Conservation (phyloP, 2,888 invertebrate genomes). For the Dasysyrphus albostriatus region DNA sequence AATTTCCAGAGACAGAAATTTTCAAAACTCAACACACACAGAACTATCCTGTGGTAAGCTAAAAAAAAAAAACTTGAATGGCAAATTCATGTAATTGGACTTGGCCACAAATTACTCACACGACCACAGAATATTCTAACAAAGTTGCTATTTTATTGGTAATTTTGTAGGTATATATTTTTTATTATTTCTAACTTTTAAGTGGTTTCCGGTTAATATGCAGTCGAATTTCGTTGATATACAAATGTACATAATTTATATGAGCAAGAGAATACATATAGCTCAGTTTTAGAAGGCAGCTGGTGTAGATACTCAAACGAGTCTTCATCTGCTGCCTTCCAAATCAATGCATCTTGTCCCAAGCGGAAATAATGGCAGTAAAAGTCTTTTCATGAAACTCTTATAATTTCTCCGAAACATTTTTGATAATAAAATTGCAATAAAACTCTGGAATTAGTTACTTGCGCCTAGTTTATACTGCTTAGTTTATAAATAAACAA, state of each 20-base stretch:
- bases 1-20: slow-evolving; percentile 19
- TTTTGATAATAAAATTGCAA: not conserved
- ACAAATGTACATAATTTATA: not conserved
- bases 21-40: not conserved
- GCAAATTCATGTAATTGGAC: slow-evolving; percentile 42
- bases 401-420: not conserved
- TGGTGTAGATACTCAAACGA: not conserved
- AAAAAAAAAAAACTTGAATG: slow-evolving; percentile 3
- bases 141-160: not conserved
- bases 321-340: not conserved
- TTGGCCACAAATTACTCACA: slow-evolving; percentile 49
- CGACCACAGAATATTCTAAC: slow-evolving; percentile 36
- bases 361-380: slow-evolving; percentile 14
- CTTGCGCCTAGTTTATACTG: not conserved
- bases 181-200: slow-evolving; percentile 30
- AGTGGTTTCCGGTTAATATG: slow-evolving; percentile 48
- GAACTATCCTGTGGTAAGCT: slow-evolving; percentile 29
- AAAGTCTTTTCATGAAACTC: not conserved
- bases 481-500: not conserved
- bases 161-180: not conserved
- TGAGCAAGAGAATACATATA: not conserved
- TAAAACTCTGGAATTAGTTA: not conserved
- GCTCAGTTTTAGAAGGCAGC: not conserved
- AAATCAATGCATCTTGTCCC: not conserved
- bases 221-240: slow-evolving; percentile 16